Base-by-base conservation (phyloP, 2,113 vertebrate species). In the Xiphophorus maculatus region DNA sequence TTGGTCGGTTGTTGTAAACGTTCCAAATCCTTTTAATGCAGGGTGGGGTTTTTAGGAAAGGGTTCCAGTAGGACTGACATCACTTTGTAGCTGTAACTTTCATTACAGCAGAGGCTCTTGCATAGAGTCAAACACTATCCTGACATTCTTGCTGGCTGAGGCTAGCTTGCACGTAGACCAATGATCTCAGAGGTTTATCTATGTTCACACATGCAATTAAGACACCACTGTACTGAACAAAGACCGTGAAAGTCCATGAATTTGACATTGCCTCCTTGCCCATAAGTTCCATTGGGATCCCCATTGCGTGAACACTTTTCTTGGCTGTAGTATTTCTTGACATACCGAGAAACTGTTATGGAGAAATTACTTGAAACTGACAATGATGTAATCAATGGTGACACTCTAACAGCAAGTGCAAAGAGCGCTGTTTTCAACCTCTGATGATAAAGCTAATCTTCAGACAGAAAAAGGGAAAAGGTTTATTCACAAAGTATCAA, bases 331-430 rank as follows among this genome's bases (percentile, higher is more conserved):
- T 88, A 75, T 81, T 88, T 75, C 84, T 80, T 40, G 14, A 84
- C 88, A 90, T 92, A 92, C 90, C 79, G 80, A 90, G 91, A 92
- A 87, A 75, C 80, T 90, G 88, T 92, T 71, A 51, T 8, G 76
- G 71, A 87, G 76, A 66, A 69, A 84, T 88, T 32, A n/a, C 51
- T 83, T 80, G 51, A 58, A 58, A 58, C 86, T 66, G 79, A 73
- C 71, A 83, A 80, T 91, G 89, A 92, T 84, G 87, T 90, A 73
- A 92, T 88, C 69, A 42, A 64, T 80, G 77, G 71, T 87, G 80
- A 88, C 90, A 89, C 73, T 75, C 83, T 67, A 82, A 42, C 70
- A 80, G 69, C 40, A 65, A 78, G 74, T 44, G 65, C 27, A 74
- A 71, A 68, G 40, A 51, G 64, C 77, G 64, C 84, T 74, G 70